phyloP scores from a whole-genome alignment of 2,797 vertebrate species.

The Anguilla marmorata region DNA sequence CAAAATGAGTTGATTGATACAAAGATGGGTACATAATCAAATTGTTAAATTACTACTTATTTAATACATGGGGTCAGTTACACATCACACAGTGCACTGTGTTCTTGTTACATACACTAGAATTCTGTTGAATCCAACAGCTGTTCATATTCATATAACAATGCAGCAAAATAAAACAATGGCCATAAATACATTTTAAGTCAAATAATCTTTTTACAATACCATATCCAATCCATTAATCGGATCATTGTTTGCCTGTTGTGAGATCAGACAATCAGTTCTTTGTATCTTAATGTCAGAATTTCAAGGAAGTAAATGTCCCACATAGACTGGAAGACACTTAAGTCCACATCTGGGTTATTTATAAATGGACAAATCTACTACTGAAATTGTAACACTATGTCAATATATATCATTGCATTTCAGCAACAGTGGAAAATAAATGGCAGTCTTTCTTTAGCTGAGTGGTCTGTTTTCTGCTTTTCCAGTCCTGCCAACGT shows the following conservation, averaged over 20 bases:
- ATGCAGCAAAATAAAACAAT: conserved; percentile 68
- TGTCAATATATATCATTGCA: not conserved
- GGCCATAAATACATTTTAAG: conserved; percentile 57
- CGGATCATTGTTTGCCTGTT: conserved; percentile 33
- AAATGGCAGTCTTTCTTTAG: not conserved
- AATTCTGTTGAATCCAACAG: conserved; percentile 49
- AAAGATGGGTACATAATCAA: conserved; percentile 60
- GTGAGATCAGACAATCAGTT: conserved; percentile 38
- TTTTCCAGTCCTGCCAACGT: conserved; percentile 19
- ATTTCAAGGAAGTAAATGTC: conserved; percentile 36
- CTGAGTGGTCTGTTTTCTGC: conserved; percentile 14
- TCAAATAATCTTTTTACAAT: conserved; percentile 58
- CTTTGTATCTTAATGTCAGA: not conserved
- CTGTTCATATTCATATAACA: conserved; percentile 64
- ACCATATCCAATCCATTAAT: conserved; percentile 36
- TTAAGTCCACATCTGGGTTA: conserved; percentile 46
- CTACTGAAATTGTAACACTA: not conserved
- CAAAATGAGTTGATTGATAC: conserved; percentile 52
- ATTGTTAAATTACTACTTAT: conserved; percentile 75
- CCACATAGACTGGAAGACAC: conserved; percentile 63
- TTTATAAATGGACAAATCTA: not conserved
- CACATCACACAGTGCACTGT: conserved; percentile 70
- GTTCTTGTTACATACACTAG: conserved; percentile 68
- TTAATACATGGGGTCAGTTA: conserved; percentile 78
- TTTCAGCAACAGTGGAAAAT: not conserved